Conservation (phyloP, 2,888 invertebrate genomes). For the Augiades crinisus region DNA sequence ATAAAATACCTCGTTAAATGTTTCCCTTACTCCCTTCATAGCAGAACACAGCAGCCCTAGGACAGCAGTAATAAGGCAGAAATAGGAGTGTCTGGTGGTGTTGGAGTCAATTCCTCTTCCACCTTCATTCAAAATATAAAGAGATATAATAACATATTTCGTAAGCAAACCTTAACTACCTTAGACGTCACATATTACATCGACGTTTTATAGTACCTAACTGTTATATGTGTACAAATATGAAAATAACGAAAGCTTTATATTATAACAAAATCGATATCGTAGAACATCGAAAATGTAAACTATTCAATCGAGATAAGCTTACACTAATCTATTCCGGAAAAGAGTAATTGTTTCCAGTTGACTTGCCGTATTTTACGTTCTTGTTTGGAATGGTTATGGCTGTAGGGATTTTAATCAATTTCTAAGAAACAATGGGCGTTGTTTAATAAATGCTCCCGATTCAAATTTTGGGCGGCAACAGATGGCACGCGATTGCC, state of each 20-base stretch:
- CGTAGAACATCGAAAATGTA: conserved; percentile 5
- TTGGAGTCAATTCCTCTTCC: no score
- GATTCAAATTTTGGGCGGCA: conserved; percentile 25
- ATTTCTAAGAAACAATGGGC: conserved; percentile 25
- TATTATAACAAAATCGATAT: neutral
- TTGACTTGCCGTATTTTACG: conserved; percentile 18
- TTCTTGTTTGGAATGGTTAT: conserved; percentile 22
- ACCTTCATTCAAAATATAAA: no score
- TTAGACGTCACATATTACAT: no score
- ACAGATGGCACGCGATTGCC: conserved; percentile 25
- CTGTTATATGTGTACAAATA: neutral
- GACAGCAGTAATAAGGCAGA: no score
- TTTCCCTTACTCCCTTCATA: no score
- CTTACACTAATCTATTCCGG: conserved; percentile 10
- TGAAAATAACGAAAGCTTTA: neutral
- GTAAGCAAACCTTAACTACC: no score
- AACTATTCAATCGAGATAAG: conserved; percentile 11
- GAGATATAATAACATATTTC: no score
- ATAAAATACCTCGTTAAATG: no score
- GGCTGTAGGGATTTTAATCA: conserved; percentile 22
- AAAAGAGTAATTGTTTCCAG: conserved; percentile 19
- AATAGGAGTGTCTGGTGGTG: no score
- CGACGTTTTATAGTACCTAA: neutral
- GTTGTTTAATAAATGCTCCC: conserved; percentile 24
- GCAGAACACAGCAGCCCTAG: no score